These are phyloP conservation scores for Ahaetulla prasina DNA, from an alignment of 2,113 vertebrate genomes.

Conservation along the genomic window DNA sequence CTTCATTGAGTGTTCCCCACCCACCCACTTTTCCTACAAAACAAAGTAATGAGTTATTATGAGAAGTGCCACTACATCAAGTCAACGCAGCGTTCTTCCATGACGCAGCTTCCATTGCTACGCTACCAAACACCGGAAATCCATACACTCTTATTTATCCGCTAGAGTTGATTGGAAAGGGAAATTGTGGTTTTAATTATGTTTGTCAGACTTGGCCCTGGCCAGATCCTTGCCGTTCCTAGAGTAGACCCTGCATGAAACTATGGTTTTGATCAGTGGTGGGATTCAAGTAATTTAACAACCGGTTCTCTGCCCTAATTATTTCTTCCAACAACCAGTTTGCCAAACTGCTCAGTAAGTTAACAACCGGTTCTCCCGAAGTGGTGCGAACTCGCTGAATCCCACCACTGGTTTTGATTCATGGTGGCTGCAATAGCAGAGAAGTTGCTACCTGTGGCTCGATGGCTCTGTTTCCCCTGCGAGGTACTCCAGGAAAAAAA, in stretches of 20 bases:
- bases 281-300: no score
- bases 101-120: background rate
- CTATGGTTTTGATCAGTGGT: no score
- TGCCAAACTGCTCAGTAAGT: no score
- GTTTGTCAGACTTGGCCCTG: background rate
- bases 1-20: accelerated
- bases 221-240: no score
- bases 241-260: no score
- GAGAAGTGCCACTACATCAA: background rate
- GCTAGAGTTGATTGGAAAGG: background rate
- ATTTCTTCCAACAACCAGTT: no score
- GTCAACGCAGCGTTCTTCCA: background rate
- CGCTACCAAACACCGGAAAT: background rate
- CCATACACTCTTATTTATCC: background rate
- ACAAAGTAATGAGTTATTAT: background rate
- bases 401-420: background rate
- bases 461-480: no score
- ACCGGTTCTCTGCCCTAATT: no score
- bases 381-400: no score
- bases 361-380: no score
- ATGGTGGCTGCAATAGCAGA: background rate
- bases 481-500: no score
- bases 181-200: background rate
- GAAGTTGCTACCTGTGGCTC: no score
- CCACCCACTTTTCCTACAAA: background rate